Percentiles rank a stretch among this genome's conserved stretches.
phyloP scores from a whole-genome alignment of 2,888 invertebrate species.

The Ramazzottius varieornatus region DNA sequence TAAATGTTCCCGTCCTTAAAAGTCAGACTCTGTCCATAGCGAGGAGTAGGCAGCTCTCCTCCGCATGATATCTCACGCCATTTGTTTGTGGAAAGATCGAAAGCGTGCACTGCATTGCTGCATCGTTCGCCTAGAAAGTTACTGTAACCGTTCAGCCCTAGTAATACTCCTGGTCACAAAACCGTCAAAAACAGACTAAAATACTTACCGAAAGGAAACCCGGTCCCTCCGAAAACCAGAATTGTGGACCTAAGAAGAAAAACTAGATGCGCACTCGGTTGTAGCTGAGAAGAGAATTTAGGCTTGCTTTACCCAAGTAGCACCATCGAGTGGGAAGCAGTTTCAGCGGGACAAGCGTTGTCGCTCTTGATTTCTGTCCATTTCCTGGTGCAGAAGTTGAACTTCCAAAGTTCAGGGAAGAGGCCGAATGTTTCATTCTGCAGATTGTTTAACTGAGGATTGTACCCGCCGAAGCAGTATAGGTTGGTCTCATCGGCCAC shows the following conservation, averaged over 20 bases:
- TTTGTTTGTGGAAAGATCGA: slow-evolving; percentile 13
- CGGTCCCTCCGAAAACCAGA: slow-evolving; percentile 19
- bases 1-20: slow-evolving; percentile 12
- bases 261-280: too few species aligned
- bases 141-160: too few species aligned
- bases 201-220: slow-evolving; percentile 20
- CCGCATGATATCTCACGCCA: slow-evolving; percentile 28
- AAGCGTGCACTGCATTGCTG: slow-evolving; percentile 16
- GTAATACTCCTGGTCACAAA: too few species aligned
- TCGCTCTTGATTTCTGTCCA: slow-evolving; percentile 15
- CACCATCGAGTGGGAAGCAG: slow-evolving; percentile 16
- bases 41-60: background rate
- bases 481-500: slow-evolving; percentile 6
- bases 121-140: too few species aligned
- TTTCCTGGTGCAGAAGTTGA: slow-evolving; percentile 14
- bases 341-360: slow-evolving; percentile 15
- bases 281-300: too few species aligned
- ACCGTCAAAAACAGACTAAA: too few species aligned
- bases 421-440: background rate
- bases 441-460: slow-evolving; percentile 11
- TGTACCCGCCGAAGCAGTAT: slow-evolving; percentile 18
- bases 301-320: slow-evolving; percentile 9
- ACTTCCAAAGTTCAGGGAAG: slow-evolving; percentile 16
- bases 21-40: background rate
- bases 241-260: slow-evolving; percentile 13